Percentiles rank a stretch among this genome's conserved stretches.
Conservation (phyloP, 2,888 invertebrate genomes). For the Zhuqinia jingwanae region DNA sequence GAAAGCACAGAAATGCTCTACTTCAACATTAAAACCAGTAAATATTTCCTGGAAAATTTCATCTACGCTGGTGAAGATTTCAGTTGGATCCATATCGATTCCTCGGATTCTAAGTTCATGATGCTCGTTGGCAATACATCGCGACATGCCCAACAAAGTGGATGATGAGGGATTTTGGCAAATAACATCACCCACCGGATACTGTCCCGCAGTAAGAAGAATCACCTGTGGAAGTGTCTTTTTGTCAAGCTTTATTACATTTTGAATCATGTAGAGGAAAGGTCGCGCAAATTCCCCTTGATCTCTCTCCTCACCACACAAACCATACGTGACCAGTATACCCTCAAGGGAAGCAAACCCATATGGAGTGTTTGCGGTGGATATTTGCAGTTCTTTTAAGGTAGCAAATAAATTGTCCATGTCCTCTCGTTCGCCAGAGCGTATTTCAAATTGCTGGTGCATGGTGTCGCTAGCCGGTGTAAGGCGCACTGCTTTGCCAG, state of each 20-base stretch:
- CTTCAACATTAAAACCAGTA: constrained; percentile 20
- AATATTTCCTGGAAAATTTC: constrained; percentile 55
- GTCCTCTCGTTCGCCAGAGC: neutral
- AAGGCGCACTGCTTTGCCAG: too few relatives aligned
- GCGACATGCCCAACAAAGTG: constrained; percentile 51
- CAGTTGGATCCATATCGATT: constrained; percentile 50
- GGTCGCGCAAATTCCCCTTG: constrained; percentile 18
- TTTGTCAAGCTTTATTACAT: neutral
- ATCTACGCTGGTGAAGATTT: neutral
- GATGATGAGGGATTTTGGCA: constrained; percentile 40
- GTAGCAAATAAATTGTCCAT: constrained; percentile 11
- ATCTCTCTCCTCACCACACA: neutral
- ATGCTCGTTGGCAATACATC: constrained; percentile 42
- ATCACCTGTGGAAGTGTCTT: constrained; percentile 3
- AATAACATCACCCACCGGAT: constrained; percentile 39
- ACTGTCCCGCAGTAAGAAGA: constrained; percentile 40
- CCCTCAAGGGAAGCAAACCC: constrained; percentile 35
- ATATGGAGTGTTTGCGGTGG: neutral
- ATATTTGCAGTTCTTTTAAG: neutral
- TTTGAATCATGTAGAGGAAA: constrained; percentile 40
- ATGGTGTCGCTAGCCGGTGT: neutral
- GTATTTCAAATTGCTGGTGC: neutral
- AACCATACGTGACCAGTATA: constrained; percentile 28
- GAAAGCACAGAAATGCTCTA: constrained; percentile 23
- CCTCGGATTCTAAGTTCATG: constrained; percentile 11